Conservation (phyloP, 2,888 invertebrate species). For the Athalia circularis region DNA sequence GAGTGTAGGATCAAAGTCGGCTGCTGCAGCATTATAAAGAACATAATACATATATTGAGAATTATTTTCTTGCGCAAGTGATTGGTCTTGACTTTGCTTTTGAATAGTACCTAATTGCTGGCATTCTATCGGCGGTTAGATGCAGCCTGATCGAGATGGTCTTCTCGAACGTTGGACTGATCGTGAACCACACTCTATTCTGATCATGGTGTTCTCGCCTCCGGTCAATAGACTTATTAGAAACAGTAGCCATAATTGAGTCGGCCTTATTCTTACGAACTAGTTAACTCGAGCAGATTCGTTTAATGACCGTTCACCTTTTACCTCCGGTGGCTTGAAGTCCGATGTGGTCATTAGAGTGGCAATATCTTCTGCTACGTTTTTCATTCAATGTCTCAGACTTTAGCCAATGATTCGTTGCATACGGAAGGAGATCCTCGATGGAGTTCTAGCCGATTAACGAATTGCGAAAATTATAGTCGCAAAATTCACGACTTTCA, state of each 20-base stretch:
- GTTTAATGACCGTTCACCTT: neutral
- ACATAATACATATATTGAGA: slow-evolving; percentile 33
- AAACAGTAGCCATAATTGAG: slow-evolving; percentile 46
- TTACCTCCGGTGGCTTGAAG: neutral
- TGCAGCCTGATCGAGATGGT: neutral
- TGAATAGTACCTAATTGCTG: slow-evolving; percentile 47
- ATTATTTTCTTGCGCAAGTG: slow-evolving; percentile 36
- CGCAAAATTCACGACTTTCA: too few species aligned
- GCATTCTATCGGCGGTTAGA: slow-evolving; percentile 1
- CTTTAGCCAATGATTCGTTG: too few species aligned
- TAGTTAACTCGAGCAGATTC: neutral
- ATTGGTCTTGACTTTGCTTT: slow-evolving; percentile 42
- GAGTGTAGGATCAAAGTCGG: neutral
- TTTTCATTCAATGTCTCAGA: too few species aligned
- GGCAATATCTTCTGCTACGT: too few species aligned
- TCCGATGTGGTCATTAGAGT: too few species aligned
- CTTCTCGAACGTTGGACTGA: slow-evolving; percentile 14
- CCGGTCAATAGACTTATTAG: slow-evolving; percentile 47
- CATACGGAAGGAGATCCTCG: too few species aligned
- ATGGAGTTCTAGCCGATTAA: too few species aligned
- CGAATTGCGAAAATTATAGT: too few species aligned
- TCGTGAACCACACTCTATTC: neutral
- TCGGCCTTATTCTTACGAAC: slow-evolving; percentile 23
- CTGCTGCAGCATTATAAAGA: neutral
- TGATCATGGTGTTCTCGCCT: neutral